These are phyloP conservation scores for Thinocorus orbignyianus DNA, from an alignment of 2,113 vertebrate genomes.

Conservation along the genomic window DNA sequence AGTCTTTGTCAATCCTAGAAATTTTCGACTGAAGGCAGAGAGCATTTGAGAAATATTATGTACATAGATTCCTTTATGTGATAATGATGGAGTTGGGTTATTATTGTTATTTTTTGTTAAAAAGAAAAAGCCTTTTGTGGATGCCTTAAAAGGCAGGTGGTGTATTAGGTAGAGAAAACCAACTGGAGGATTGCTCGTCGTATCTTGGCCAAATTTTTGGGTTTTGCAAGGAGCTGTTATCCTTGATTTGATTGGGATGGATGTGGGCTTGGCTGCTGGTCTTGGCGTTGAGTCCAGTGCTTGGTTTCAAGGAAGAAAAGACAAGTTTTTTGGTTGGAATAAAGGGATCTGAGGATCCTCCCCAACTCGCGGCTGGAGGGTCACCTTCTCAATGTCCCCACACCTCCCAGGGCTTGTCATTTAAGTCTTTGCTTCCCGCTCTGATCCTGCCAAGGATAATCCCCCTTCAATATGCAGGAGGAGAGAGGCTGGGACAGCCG, in stretches of 20 bases:
- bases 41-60: neutral
- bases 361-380: neutral
- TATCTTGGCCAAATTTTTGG: neutral
- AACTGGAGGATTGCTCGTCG: neutral
- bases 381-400: neutral
- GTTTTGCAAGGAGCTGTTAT: neutral
- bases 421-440: neutral
- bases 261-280: too few species aligned
- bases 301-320: neutral
- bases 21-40: neutral
- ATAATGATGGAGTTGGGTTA: neutral
- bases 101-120: neutral
- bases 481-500: accelerated
- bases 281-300: neutral
- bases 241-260: neutral
- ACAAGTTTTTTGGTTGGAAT: neutral
- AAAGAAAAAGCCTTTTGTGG: neutral
- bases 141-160: neutral
- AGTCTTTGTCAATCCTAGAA: neutral
- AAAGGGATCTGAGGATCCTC: neutral
- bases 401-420: neutral
- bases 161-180: neutral
- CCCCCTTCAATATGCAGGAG: neutral
- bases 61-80: neutral
- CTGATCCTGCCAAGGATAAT: neutral